phyloP scores from a whole-genome alignment of 1,140 invertebrate genomes.

The Drosophila rufa region DNA sequence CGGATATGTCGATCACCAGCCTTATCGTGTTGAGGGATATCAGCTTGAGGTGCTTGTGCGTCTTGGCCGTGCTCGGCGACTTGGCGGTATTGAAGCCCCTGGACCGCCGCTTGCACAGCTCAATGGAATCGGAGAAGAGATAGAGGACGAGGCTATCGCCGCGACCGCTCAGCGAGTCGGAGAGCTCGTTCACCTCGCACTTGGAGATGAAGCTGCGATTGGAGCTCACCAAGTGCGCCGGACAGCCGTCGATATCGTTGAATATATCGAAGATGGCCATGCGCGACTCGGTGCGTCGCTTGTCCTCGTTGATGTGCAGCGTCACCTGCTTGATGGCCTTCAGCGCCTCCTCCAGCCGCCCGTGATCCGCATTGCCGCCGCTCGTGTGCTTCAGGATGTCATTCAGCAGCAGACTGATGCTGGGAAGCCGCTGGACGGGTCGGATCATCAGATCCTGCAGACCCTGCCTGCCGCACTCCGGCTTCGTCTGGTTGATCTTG shows the following conservation, averaged over 20 bases:
- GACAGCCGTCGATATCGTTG: constrained; percentile 99
- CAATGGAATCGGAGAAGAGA: constrained; percentile 96
- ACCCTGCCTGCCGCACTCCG: constrained; percentile 97
- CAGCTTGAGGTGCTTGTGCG: constrained; percentile 96
- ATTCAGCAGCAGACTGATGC: constrained; percentile 96
- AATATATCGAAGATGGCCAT: constrained; percentile 98
- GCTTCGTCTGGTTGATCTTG: constrained; percentile 96
- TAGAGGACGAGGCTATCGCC: constrained; percentile 95
- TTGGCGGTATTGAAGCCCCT: constrained; percentile 90
- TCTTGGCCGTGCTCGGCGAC: constrained; percentile 90
- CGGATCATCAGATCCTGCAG: constrained; percentile 97
- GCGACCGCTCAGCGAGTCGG: constrained; percentile 93
- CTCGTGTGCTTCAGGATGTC: constrained; percentile 97
- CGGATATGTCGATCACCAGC: constrained; percentile 93
- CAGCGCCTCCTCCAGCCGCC: constrained; percentile 93
- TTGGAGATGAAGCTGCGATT: constrained; percentile 94
- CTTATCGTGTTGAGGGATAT: constrained; percentile 95
- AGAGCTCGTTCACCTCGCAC: constrained; percentile 95
- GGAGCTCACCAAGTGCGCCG: constrained; percentile 95
- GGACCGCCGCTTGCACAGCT: constrained; percentile 95
- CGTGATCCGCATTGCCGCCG: constrained; percentile 94
- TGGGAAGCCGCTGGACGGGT: constrained; percentile 98
- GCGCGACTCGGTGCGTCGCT: constrained; percentile 97
- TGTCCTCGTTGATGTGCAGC: constrained; percentile 98
- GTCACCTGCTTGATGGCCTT: constrained; percentile 96